Conservation (phyloP, 1,140 invertebrate genomes). For the Argopecten irradians region DNA sequence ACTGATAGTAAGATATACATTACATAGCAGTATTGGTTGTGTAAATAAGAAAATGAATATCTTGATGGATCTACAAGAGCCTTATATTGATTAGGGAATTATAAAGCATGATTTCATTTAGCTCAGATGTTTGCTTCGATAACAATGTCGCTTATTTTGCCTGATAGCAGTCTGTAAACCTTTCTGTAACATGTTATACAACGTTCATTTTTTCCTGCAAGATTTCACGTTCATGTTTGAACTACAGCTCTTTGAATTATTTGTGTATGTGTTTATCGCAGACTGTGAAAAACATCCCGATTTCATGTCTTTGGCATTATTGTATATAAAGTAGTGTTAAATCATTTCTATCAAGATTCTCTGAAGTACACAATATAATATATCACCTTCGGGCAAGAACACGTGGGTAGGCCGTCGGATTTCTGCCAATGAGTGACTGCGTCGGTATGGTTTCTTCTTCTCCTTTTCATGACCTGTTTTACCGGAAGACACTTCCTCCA, state of each 20-base stretch:
- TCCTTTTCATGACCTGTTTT: constrained; percentile 48
- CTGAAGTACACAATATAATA: neutral
- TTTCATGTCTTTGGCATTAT: no score
- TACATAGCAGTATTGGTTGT: neutral
- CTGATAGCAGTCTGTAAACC: neutral
- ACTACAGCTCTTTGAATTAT: no score
- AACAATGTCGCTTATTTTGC: neutral
- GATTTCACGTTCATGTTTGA: no score
- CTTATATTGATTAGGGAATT: neutral
- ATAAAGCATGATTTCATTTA: neutral
- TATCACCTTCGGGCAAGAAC: constrained; percentile 51
- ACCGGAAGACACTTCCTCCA: constrained; percentile 40
- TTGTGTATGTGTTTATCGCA: no score
- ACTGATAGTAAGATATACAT: neutral
- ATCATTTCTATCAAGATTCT: no score
- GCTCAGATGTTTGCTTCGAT: neutral
- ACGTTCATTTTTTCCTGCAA: neutral
- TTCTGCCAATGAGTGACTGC: constrained; percentile 65
- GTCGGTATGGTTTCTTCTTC: constrained; percentile 58
- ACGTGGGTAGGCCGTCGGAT: constrained; percentile 55
- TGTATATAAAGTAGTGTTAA: no score
- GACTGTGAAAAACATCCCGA: no score
- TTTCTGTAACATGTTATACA: neutral
- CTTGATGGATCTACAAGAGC: neutral
- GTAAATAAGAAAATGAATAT: neutral